Conservation (phyloP, 2,888 invertebrate species). For the Habrosyne pyritoides region DNA sequence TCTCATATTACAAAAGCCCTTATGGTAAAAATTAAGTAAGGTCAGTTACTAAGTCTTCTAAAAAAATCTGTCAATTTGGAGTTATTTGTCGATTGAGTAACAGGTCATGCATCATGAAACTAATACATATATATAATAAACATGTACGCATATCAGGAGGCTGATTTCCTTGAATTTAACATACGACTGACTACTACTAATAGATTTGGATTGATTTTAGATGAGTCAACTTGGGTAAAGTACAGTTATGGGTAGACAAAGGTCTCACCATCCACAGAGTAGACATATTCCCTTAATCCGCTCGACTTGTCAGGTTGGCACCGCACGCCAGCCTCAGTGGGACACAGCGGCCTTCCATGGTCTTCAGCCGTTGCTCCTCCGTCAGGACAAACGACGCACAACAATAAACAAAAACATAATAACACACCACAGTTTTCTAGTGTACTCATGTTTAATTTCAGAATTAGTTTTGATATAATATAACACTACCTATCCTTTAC, state of each 20-base stretch:
- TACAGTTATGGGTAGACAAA: too few relatives aligned
- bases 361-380: not conserved
- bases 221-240: not conserved
- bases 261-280: constrained; percentile 4
- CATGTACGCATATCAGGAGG: too few relatives aligned
- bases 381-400: not conserved
- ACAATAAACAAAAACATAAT: not conserved
- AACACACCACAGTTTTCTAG: not conserved
- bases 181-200: too few relatives aligned
- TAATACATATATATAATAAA: not conserved
- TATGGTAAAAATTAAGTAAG: too few relatives aligned
- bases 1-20: too few relatives aligned
- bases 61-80: too few relatives aligned
- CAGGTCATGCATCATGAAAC: too few relatives aligned
- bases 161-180: too few relatives aligned
- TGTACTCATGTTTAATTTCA: not conserved
- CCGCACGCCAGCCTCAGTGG: not conserved
- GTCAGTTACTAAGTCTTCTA: too few relatives aligned
- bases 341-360: not conserved
- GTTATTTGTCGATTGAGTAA: too few relatives aligned
- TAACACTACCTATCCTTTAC: not conserved
- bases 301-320: not conserved
- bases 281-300: not conserved
- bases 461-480: not conserved
- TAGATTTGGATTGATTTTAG: too few relatives aligned